Base-by-base conservation (phyloP, 2,888 invertebrate species). In the Parnassius glacialis region DNA sequence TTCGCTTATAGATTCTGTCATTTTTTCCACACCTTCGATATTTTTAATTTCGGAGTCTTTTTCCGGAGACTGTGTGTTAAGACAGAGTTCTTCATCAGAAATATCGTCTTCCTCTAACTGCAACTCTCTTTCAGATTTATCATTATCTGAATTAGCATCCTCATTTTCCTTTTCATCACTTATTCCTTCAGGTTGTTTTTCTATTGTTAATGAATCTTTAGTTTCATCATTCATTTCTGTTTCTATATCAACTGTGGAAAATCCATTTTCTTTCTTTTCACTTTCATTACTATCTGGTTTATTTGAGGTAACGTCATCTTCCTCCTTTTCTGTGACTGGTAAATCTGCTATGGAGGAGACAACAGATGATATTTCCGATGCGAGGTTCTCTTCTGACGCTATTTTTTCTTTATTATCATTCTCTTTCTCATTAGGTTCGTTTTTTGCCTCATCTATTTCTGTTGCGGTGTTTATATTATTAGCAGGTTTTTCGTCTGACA, bases 1-100 rank as follows among this genome's bases (percentile, higher is more conserved):
- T 72, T 94, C 94, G 72, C 94, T 94, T 67, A 94, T 93, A 62
- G 93, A 93, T 77, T 94, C 94, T 0, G 94, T 94, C 92, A 93
- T 92, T 66, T 74, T 73, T 59, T 73, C 74, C 7, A 68, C 66
- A 55, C 67, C 66, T 41, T 71, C 68, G 20, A 65, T 68, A 7
- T 64, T 62, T 16, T 67, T 76, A 57, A 84, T 83, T 72, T 80
- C 79, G 51, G 84, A 84, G 54, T 85, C 84, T 65, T 86, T 62
- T 47, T 62, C 57, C 2, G 61, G 54, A n/a, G 69, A 67, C 81
- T 59, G 61, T 50, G 60, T 56, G 50, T 64, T 61, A 16, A 65
- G 54, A 42, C 58, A 50, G 1, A 69, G 13, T 20, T 71, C 71
- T 9, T 60, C 64, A 13, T 69, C 67, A 10, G 70, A 65, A 2